Evolutionary conservation across 2,888 invertebrate genomes (phyloP), one percentile per base, ranked within the genome.

Genomic region (Hetaerina titia): DNA sequence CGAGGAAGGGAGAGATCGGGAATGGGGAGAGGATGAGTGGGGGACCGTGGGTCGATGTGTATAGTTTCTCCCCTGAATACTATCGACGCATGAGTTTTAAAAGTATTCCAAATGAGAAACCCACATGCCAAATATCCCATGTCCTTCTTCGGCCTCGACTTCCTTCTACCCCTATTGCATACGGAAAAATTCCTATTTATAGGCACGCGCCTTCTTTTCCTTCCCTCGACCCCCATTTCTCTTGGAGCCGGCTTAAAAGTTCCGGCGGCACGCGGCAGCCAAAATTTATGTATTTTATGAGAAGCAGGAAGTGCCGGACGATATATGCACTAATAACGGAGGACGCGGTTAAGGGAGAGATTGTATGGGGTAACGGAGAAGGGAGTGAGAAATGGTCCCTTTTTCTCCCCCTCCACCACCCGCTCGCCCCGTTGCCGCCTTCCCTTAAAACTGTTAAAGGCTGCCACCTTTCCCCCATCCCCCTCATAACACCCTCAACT

Each of bases 251-350:
- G 25, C 74, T 74, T 81, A 31, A 81, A 81, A 81, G 81, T 81
- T 81, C 81, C 81, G 81, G 81, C 17, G 45, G 69, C 56, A 74
- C 74, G n/a, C 25, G 92, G 64, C 31, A 64, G 92, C 64, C 69
- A 22, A 92, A 92, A 92, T 92, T 92, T 92, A 92, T 92, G 92
- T 92, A 92, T 92, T 92, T 92, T 92, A 92, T 92, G 92, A 92
- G 92, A 74, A 92, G 92, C 92, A 92, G 92, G 92, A 92, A 92
- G 92, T 92, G 92, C 92, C 92, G 69, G 92, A 69, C 92, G 92
- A 92, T 92, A 92, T 92, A 81, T 81, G 81, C 81, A 92, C 92
- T 92, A 92, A 92, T 92, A 92, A 92, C 92, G 92, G 64, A n/a
- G 64, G 64, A 69, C 31, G 81, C 81, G 81, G 81, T 81, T 81